These are phyloP conservation scores for Blastomussa wellsi DNA, from an alignment of 92 coral and sea anemone genomes.

Conservation along the genomic window DNA sequence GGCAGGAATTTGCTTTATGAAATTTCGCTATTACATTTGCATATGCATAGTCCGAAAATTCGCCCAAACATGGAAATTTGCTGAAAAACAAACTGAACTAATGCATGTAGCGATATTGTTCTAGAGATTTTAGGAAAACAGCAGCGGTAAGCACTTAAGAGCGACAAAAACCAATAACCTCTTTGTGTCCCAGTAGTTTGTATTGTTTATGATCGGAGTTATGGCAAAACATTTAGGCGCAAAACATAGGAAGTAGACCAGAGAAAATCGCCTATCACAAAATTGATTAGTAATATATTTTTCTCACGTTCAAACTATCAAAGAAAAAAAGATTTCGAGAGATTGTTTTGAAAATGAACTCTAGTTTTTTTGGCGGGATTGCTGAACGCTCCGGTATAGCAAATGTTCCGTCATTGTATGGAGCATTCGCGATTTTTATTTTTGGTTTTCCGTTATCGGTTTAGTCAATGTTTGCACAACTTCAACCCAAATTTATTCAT, in stretches of 20 bases:
- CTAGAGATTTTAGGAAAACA: conserved; percentile 15
- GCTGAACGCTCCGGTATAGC: too few species aligned
- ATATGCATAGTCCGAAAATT: conserved; percentile 3
- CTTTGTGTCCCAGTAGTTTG: not conserved
- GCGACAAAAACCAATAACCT: conserved; percentile 14
- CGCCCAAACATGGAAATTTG: conserved; percentile 18
- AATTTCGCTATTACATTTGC: conserved; percentile 7
- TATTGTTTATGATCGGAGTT: conserved; percentile 20
- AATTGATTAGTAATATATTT: not conserved
- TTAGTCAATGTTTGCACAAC: not conserved
- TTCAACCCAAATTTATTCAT: not conserved
- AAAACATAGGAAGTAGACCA: conserved; percentile 26
- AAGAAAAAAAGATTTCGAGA: not conserved
- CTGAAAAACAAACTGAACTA: conserved; percentile 12
- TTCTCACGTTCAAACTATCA: conserved; percentile 1
- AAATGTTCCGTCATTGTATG: too few species aligned
- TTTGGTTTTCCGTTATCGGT: too few species aligned
- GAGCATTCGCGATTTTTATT: not conserved
- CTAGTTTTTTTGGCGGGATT: not conserved
- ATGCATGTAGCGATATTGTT: conserved; percentile 37
- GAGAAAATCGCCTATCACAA: conserved; percentile 15
- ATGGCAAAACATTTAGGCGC: conserved; percentile 16
- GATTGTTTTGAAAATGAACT: not conserved
- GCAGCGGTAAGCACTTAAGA: not conserved
- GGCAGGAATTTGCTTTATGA: conserved; percentile 4